Evolutionary conservation across 2,797 vertebrate species (phyloP), one percentile per base, ranked within the genome.

Genomic region (Gadopsis marmoratus): DNA sequence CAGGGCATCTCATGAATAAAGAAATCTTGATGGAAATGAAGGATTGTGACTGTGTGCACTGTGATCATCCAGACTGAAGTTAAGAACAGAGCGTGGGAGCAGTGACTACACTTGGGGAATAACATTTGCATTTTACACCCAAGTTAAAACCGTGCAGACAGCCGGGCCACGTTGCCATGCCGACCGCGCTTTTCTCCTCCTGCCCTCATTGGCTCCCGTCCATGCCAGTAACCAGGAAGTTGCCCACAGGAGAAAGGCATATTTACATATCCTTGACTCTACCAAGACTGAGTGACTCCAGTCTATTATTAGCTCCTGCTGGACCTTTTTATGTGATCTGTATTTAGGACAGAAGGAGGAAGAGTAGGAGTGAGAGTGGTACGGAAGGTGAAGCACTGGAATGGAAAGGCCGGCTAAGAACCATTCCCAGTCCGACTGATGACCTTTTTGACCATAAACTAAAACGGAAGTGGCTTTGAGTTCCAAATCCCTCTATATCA

Each of bases 81-180:
- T 85, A 76, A 82, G 51, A 81, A 67, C 54, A 71, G 58, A 66
- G 72, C 84, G 79, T 79, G 77, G 82, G 79, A 88, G 85, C 50
- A 75, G 95, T 82, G 23, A 5, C 91, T 93, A 55, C 93, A 93
- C 95, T 90, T 85, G 90, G 95, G 79, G 92, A 95, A 94, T 92
- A 94, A 87, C 90, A 95, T 95, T 95, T 95, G 93, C 95, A 94
- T 94, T 94, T 95, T 91, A 92, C 92, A 93, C 88, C 88, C 85
- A 11, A 93, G 90, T 87, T 83, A 92, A 94, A 96, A 92, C 89
- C 68, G 62, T 88, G 85, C 92, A 86, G 90, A 93, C 93, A 94
- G 91, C 89, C 88, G 2, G 77, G 72, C 68, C 31, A 33, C n/a
- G 96, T 98, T 96, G 87, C 95, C 94, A 95, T 95, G 95, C 93